Evolutionary conservation across 2,888 invertebrate species (phyloP), one percentile per base, ranked within the genome.

Genomic region (Catocala nupta): DNA sequence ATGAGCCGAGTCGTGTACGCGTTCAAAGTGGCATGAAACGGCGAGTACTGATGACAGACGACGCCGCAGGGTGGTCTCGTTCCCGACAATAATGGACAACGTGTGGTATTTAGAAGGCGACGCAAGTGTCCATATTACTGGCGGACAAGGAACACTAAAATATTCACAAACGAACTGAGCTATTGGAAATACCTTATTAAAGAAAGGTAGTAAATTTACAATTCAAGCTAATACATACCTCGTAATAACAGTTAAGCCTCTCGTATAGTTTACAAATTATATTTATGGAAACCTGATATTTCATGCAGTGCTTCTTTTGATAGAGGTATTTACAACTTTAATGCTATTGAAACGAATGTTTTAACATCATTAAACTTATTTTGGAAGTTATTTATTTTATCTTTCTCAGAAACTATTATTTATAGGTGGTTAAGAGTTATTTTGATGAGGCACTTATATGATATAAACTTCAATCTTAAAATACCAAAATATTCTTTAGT

Each of bases 41-140:
- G 62, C 73, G 66, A 70, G 68, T 58, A 55, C 71, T 80, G 82
- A 82, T 81, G 86, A 83, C 79, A 81, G 77, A 75, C 75, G 63
- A 68, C 66, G 74, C 55, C 65, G 64, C 80, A 68, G 78, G 81
- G 80, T 81, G 81, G 81, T 73, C 77, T 45, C 36, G 57, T 77
- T 74, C 70, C 70, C 72, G 65, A 54, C 70, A 75, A 69, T 73
- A 73, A 73, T 71, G 66, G 55, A 55, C 52, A 68, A 63, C 59
- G 69, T 58, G 61, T 57, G 64, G 65, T 71, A 77, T 76, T 78
- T 77, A 75, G 70, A 79, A 76, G 62, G 64, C 68, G 70, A 73
- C 76, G 71, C 12, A 77, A 80, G 66, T 70, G 72, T 69, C 66
- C 65, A 65, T 65, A 55, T 68, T 63, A 68, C 62, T 64, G 59